These are phyloP conservation scores for Hemistola chrysoprasaria DNA, from an alignment of 2,888 invertebrate genomes.

Conservation along the genomic window DNA sequence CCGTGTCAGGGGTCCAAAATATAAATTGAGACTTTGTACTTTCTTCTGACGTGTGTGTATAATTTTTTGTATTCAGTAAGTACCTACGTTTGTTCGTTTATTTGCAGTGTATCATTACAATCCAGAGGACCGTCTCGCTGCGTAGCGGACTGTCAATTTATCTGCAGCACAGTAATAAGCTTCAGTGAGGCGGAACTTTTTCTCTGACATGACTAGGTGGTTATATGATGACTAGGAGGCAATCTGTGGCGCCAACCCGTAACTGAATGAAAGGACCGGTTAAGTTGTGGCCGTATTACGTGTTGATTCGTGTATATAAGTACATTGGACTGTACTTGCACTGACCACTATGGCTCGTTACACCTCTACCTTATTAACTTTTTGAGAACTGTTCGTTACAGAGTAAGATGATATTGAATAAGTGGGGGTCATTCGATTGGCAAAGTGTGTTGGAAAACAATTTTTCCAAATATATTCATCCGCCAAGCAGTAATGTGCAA, in stretches of 20 bases:
- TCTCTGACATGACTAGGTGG: conserved; percentile 12
- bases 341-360: conserved; percentile 17
- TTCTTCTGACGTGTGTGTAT: no score
- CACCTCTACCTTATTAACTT: conserved; percentile 13
- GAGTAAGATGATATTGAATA: no score
- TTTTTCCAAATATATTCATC: no score
- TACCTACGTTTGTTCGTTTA: conserved; percentile 14
- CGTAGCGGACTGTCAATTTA: conserved; percentile 3
- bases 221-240: conserved; percentile 10
- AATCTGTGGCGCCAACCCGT: conserved; percentile 11
- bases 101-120: conserved; percentile 25
- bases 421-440: no score
- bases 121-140: conserved; percentile 8
- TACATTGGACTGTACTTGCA: conserved; percentile 11
- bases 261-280: conserved; percentile 31
- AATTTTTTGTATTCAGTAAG: not conserved
- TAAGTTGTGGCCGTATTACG: conserved; percentile 1
- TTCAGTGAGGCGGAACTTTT: conserved; percentile 28
- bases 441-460: no score
- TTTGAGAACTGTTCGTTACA: no score
- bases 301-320: conserved; percentile 11
- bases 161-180: conserved; percentile 25
- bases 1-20: no score
- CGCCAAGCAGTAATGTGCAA: no score
- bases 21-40: no score